Base-by-base conservation (phyloP, 2,797 vertebrate species). In the Diglossa cyanea region DNA sequence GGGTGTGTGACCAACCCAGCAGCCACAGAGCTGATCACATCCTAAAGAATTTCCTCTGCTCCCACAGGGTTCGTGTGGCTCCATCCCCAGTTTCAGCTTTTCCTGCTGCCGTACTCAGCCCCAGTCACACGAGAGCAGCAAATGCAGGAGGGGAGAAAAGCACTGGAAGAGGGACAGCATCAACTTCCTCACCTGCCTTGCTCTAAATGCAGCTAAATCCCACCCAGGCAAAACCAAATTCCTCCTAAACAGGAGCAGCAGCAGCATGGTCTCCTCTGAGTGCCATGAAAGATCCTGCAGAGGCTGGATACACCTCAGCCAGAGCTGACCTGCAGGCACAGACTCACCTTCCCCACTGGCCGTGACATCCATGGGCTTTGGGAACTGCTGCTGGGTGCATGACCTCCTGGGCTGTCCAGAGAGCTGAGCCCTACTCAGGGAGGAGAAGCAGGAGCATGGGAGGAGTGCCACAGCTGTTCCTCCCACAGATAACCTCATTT, bases 251-350 rank as follows among this genome's bases (percentile, higher is more conserved):
- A 44, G 44, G 10, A 53, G 48, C 44, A 33, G 54, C 33, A 63
- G 11, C 62, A 37, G 16, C 53, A 18, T 5, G 0, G 14, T 17
- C 47, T 37, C 19, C 45, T 61, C 47, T 0, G 0, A 40, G 40
- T 4, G 48, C 83, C 6, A 1, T 0, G 2, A 33, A 65, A 63
- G 31, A 4, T 7, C 14, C 62, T 14, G 16, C 2, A 1, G 31
- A 31, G 10, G 13, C 7, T 7, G 1, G 63, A 31, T 6, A 23
- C 1, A 11, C 17, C 54, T 31, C 5, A 12, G 54, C 7, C 35
- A 54, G 42, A 65, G 66, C 39, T 31, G 4, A 3, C 1, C 55
- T 25, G n/a, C 13, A 11, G 58, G 70, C 39, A 33, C n/a, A 18
- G 50, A 21, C 39, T 65, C 16, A 2, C 81, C 63, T 48, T 70